phyloP scores from a whole-genome alignment of 2,113 vertebrate species.

The Seriola quinqueradiata region DNA sequence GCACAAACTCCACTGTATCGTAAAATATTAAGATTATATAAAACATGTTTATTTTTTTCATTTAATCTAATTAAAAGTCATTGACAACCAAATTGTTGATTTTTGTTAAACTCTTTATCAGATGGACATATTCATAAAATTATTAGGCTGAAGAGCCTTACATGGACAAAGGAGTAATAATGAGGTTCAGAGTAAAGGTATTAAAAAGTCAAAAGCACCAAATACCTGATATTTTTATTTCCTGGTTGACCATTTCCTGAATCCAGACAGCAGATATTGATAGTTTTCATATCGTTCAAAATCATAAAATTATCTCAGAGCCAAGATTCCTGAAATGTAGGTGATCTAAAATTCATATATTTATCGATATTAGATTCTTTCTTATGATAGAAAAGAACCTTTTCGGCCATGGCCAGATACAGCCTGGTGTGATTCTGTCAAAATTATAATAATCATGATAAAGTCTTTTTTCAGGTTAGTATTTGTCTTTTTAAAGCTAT shows the following conservation, averaged over 20 bases:
- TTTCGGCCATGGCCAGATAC: no score
- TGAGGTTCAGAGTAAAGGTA: not conserved
- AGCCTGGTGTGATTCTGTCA: not conserved
- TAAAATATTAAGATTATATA: no score
- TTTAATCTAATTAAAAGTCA: not conserved
- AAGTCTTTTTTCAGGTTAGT: not conserved
- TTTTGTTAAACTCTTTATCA: not conserved
- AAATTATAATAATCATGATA: not conserved
- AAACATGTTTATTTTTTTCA: no score
- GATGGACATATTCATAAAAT: not conserved
- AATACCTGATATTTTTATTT: not conserved
- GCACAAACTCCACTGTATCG: not conserved
- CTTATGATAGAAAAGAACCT: no score
- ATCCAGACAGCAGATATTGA: not conserved
- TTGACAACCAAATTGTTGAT: not conserved
- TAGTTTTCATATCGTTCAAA: not conserved
- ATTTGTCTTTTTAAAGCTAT: not conserved
- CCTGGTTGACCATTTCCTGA: not conserved
- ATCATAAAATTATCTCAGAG: not conserved
- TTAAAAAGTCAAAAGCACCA: not conserved
- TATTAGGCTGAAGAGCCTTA: not conserved
- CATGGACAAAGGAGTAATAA: not conserved
- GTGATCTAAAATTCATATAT: not conserved
- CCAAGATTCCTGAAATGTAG: not conserved
- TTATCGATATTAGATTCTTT: no score